Conservation (phyloP, 2,888 invertebrate genomes). For the Aspidapion aeneum region DNA sequence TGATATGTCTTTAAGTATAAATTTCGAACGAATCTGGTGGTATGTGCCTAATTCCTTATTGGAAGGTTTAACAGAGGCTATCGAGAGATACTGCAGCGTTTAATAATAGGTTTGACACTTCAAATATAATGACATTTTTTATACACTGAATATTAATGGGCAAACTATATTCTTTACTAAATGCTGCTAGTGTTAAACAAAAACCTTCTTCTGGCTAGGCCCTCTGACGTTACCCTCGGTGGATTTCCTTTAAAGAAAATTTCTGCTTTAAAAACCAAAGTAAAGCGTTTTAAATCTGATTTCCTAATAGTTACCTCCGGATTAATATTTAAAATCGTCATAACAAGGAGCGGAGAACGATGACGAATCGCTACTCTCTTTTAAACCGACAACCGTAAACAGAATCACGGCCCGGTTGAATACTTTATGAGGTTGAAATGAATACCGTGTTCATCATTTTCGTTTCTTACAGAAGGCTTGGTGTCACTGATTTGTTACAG, state of each 20-base stretch:
- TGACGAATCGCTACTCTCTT: neutral
- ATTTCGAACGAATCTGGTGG: too few relatives aligned
- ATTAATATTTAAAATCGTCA: neutral
- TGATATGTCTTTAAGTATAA: too few relatives aligned
- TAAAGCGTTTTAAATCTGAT: neutral
- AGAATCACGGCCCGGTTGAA: neutral
- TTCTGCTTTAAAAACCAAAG: neutral
- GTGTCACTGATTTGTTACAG: neutral
- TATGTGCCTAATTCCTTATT: too few relatives aligned
- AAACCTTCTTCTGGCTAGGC: too few relatives aligned
- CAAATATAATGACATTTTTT: too few relatives aligned
- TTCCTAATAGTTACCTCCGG: neutral
- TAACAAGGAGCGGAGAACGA: neutral
- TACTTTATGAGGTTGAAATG: constrained; percentile 6
- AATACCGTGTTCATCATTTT: constrained; percentile 5
- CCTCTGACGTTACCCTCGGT: too few relatives aligned
- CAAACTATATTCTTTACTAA: too few relatives aligned
- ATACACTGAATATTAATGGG: too few relatives aligned
- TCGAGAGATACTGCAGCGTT: too few relatives aligned
- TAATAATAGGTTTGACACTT: too few relatives aligned
- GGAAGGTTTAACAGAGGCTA: too few relatives aligned
- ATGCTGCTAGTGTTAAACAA: too few relatives aligned
- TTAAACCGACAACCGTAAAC: neutral
- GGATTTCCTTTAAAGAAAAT: neutral
- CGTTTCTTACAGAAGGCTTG: neutral